These are phyloP conservation scores for Solea senegalensis DNA, from an alignment of 2,113 vertebrate species.

Conservation along the genomic window DNA sequence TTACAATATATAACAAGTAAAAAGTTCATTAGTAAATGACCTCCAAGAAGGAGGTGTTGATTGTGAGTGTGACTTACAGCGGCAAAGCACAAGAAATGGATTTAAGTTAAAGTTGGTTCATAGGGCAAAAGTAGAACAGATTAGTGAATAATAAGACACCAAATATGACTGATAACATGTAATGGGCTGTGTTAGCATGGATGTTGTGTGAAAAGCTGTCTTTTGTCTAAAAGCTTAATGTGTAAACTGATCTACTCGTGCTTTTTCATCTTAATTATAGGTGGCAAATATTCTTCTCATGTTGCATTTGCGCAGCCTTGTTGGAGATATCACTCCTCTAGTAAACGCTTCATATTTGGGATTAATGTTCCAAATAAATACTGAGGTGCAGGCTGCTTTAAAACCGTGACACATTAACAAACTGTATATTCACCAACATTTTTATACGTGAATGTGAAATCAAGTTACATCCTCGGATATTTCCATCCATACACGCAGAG, in stretches of 20 bases:
- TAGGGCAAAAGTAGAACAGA: too few species aligned
- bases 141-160: background rate
- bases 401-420: background rate
- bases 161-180: background rate
- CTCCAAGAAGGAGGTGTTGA: background rate
- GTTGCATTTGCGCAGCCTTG: background rate
- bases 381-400: background rate
- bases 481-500: constrained; percentile 1
- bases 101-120: background rate
- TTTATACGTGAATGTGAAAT: background rate
- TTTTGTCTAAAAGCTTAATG: too few species aligned
- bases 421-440: background rate
- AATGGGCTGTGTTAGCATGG: background rate
- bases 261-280: too few species aligned
- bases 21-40: background rate
- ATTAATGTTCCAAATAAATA: background rate
- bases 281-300: background rate
- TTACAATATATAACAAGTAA: background rate
- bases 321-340: background rate
- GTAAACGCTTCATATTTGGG: background rate
- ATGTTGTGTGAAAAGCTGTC: background rate
- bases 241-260: too few species aligned
- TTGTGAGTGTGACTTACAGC: too few species aligned
- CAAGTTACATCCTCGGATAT: constrained; percentile 25
- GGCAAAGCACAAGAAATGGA: background rate